Evolutionary conservation across 2,888 invertebrate species (phyloP), one percentile per base, ranked within the genome.

Genomic region (Leptothorax acervorum): DNA sequence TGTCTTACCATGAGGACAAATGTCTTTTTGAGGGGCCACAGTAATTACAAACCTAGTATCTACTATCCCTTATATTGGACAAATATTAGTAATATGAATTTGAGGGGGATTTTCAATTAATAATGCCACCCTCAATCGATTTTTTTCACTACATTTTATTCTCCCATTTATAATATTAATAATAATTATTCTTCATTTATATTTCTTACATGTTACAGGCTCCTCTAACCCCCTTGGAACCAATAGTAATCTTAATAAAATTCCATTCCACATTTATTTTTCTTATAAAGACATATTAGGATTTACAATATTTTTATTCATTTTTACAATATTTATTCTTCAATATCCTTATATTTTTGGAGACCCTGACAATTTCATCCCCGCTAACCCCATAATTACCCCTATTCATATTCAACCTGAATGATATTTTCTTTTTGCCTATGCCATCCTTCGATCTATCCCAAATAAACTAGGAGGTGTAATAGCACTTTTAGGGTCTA

Each of bases 401-500:
- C 97, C 97, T 0, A 94, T 96, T 9, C 97, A 97, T 93, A 97
- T 97, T 95, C 97, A 97, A 96, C 97, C 97, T 66, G 97, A 98
- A 96, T 98, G 97, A 96, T 98, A 98, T 94, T 98, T 97, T 92
- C 94, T 95, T 6, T 45, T 66, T 8, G 66, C 23, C 0, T 66
- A 66, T 8, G 66, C 66, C 1, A 66, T 66, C 1, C 90, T 98
- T 92, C 97, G 97, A 42, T 97, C 97, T 57, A 97, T 98, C 83
- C 97, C 97, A 8, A 97, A 97, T 95, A 97, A 98, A 96, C 93
- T 97, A 95, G 97, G 97, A 76, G 97, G 97, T 87, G 97, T 97
- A 68, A 95, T 97, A 92, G 96, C 96, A 0, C 92, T 70, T 0
- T 0, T 97, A 95, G 6, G 1, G 0, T 66, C 66, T 3, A 66